Conservation (phyloP, 2,113 vertebrate genomes). For the Perccottus glenii region DNA sequence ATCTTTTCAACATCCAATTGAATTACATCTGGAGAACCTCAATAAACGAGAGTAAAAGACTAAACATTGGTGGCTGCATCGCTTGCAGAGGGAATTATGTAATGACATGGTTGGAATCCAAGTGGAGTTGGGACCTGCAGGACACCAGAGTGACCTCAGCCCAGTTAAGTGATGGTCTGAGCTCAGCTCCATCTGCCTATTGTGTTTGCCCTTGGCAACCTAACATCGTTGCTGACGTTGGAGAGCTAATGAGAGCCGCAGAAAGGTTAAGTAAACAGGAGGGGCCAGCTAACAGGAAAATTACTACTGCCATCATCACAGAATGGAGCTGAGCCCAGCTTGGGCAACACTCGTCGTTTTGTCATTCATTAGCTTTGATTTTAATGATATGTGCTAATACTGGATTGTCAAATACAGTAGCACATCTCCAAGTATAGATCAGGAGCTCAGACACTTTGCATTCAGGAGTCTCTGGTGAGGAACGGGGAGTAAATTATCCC, state of each 20-base stretch:
- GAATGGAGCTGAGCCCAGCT: slow-evolving; percentile 50
- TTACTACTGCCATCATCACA: slow-evolving; percentile 71
- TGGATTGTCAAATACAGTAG: slow-evolving; percentile 51
- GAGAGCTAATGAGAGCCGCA: slow-evolving; percentile 79
- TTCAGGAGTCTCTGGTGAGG: slow-evolving; percentile 17
- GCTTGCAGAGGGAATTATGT: slow-evolving; percentile 61
- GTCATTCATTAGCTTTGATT: slow-evolving; percentile 72
- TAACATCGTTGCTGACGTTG: slow-evolving; percentile 65
- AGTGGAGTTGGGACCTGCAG: slow-evolving; percentile 53
- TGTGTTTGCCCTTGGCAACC: slow-evolving; percentile 77
- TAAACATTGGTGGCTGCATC: slow-evolving; percentile 35
- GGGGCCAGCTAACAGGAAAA: slow-evolving; percentile 73
- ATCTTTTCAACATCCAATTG: slow-evolving; percentile 34
- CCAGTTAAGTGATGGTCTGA: slow-evolving; percentile 70
- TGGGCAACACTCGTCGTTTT: slow-evolving; percentile 68
- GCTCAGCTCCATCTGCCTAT: slow-evolving; percentile 72
- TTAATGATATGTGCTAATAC: slow-evolving; percentile 71
- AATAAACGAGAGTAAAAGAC: slow-evolving; percentile 44
- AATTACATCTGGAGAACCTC: slow-evolving; percentile 28
- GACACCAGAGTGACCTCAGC: slow-evolving; percentile 62
- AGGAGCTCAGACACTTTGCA: slow-evolving; percentile 28
- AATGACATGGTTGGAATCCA: slow-evolving; percentile 63
- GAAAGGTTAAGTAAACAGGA: slow-evolving; percentile 84
- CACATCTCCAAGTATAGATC: slow-evolving; percentile 30
- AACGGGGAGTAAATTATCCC: slow-evolving; percentile 10